Base-by-base conservation (phyloP, 2,113 vertebrate species). In the Gambusia holbrooki region DNA sequence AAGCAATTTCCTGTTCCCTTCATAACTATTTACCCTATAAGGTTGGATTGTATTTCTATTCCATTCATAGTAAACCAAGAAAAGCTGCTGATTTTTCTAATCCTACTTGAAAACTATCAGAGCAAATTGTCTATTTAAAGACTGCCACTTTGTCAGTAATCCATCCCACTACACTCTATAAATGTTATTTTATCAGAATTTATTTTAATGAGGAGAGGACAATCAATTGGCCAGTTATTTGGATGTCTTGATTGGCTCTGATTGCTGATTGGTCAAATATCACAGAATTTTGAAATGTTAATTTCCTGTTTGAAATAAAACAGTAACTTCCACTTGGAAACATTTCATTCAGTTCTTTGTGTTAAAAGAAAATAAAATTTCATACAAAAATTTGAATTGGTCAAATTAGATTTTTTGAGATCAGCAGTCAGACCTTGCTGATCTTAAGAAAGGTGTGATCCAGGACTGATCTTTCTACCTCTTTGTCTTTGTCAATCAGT, bases 21-120 rank as follows among this genome's bases (percentile, higher is more conserved):
- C 80, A 74, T 15, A 9, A 66, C 42, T 28, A 9, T 45, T 37
- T 14, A 68, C 40, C 67, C 37, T 0, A 71, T 83, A 74, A 84
- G 75, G 76, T 19, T 68, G 68, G 68, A 84, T 80, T 74, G 62
- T 13, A 51, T 37, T 75, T 76, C 65, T 66, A 58, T 60, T 76
- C 25, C 51, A 58, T 58, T 29, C 13, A n/a, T 14, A 29, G 77
- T 68, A 73, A 60, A 62, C 70, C 33, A 85, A 65, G 74, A 62
- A 79, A 62, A 62, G 6, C 37, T 27, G 58, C 22, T 45, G 45
- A 17, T 77, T 79, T 62, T 77, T 78, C 32, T 71, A 30, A 85
- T 76, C 74, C 75, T 74, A 27, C 65, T 64, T 81, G 76, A 82
- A 85, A 81, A 70, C 35, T 62, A n/a, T 73, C 15, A 25, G 12